Conservation (phyloP, 1,140 invertebrate genomes). For the Drosophila athabasca region DNA sequence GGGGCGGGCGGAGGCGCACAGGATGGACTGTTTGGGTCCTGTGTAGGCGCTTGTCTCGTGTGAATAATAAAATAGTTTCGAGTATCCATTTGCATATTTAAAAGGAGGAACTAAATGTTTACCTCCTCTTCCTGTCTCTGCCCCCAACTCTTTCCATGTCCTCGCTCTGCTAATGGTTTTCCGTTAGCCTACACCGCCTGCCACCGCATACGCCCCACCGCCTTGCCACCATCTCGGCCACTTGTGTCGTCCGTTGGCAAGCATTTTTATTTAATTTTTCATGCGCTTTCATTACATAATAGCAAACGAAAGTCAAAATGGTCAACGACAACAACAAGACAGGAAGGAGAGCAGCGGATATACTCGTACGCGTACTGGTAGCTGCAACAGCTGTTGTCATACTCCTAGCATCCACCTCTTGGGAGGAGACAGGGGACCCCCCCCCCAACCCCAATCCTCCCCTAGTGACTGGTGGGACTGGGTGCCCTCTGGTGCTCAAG, state of each 20-base stretch:
- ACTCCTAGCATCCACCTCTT: not conserved
- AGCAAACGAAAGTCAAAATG: constrained; percentile 1
- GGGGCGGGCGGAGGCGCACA: too few relatives aligned
- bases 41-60: constrained; percentile 24
- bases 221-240: constrained; percentile 1
- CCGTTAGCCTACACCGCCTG: not conserved
- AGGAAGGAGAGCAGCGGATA: not conserved
- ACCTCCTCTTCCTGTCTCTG: not conserved
- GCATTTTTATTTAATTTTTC: constrained; percentile 42
- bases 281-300: constrained; percentile 44
- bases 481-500: constrained; percentile 30
- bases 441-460: not conserved
- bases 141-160: not conserved
- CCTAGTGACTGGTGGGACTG: not conserved
- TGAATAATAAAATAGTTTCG: constrained; percentile 55
- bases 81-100: constrained; percentile 58
- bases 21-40: not conserved
- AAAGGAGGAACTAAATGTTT: constrained; percentile 40
- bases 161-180: constrained; percentile 35
- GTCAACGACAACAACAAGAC: too few relatives aligned
- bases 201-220: too few relatives aligned
- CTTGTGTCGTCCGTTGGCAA: constrained; percentile 30
- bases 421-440: not conserved
- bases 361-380: not conserved
- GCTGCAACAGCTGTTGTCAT: constrained; percentile 39